Conservation (phyloP, 1,140 invertebrate genomes). For the Diploscapter pachys region DNA sequence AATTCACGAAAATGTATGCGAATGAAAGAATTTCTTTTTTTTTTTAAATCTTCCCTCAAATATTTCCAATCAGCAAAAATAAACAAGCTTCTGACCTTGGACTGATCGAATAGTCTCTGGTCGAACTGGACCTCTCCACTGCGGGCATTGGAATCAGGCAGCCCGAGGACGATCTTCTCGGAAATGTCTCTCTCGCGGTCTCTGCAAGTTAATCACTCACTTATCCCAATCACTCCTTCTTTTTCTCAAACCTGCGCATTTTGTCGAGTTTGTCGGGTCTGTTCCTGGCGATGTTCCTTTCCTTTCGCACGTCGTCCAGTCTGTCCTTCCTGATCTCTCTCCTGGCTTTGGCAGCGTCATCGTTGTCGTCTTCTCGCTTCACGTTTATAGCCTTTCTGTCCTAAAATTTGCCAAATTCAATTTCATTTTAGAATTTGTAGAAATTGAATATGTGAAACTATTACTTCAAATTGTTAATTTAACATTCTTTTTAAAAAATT, state of each 20-base stretch:
- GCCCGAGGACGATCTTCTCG: constrained; percentile 92
- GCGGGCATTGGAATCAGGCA: constrained; percentile 68
- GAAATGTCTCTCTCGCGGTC: constrained; percentile 94
- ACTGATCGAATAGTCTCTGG: constrained; percentile 89
- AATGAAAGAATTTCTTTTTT: no score
- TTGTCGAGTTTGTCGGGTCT: constrained; percentile 82
- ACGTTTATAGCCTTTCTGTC: constrained; percentile 74
- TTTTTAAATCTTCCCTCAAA: no score
- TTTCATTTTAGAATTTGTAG: no score
- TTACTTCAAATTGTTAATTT: no score
- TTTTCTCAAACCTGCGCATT: constrained; percentile 67
- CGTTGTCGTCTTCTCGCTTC: constrained; percentile 47
- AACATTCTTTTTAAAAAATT: no score
- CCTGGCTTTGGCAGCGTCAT: constrained; percentile 77
- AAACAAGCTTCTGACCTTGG: constrained; percentile 62
- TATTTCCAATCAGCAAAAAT: background rate
- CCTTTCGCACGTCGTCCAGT: constrained; percentile 75
- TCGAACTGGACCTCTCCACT: constrained; percentile 83
- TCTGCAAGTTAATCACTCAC: background rate
- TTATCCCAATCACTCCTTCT: no score
- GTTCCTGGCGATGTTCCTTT: constrained; percentile 84
- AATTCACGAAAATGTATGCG: constrained; percentile 20
- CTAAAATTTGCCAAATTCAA: background rate
- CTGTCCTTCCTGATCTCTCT: constrained; percentile 70
- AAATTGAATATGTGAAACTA: no score